Conservation (phyloP, 2,888 invertebrate species). For the Amorpha juglandis region DNA sequence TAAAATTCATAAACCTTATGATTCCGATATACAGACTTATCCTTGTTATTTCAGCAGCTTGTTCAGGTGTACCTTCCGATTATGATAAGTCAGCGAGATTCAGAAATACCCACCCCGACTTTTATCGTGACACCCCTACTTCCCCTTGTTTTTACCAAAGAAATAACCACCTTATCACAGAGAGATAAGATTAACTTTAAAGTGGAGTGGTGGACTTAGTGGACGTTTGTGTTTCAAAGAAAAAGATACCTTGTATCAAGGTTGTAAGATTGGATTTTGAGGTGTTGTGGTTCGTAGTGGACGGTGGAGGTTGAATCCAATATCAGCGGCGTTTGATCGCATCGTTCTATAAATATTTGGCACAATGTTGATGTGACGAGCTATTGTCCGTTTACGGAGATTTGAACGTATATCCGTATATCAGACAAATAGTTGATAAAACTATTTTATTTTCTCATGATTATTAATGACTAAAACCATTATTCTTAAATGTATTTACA, state of each 20-base stretch:
- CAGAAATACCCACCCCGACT: constrained; percentile 72
- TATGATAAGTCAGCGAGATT: constrained; percentile 80
- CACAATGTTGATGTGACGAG: constrained; percentile 28
- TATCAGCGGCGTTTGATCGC: constrained; percentile 73
- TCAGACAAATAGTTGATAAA: neutral
- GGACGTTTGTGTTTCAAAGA: neutral
- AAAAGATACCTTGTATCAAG: constrained; percentile 35
- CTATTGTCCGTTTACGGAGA: constrained; percentile 20
- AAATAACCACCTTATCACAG: constrained; percentile 36
- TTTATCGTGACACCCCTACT: constrained; percentile 56
- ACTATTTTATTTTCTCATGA: neutral
- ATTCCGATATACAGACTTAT: constrained; percentile 42
- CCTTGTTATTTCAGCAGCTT: constrained; percentile 54
- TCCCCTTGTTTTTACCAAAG: neutral
- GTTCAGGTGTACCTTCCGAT: constrained; percentile 76
- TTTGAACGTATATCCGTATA: constrained; percentile 17
- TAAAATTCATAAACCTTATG: constrained; percentile 21
- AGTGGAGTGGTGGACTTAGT: neutral
- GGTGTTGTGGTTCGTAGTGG: neutral
- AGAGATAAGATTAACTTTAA: constrained; percentile 31
- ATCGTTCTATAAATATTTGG: constrained; percentile 46
- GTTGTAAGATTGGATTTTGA: constrained; percentile 26
- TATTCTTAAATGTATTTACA: no score
- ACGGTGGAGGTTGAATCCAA: constrained; percentile 66
- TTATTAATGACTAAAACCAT: no score